Evolutionary conservation across 2,888 invertebrate genomes (phyloP).

Genomic region (Drosophila antonietae): DNA sequence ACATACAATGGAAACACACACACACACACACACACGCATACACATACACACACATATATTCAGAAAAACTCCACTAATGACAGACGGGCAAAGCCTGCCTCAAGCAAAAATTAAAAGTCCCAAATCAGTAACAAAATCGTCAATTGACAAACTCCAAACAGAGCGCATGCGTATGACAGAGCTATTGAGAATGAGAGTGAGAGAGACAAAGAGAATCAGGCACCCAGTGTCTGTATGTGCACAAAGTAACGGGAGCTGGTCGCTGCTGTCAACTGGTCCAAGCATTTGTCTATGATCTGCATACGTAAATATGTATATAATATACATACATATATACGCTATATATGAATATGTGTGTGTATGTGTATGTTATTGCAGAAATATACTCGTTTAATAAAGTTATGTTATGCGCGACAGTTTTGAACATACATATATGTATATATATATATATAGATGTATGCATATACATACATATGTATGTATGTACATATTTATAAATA

Average conservation of each 20-base stretch:
- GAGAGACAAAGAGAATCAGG: slow-evolving; percentile 14
- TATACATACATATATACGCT: background rate
- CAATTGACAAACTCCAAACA: slow-evolving; percentile 47
- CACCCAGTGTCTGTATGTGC: slow-evolving; percentile 44
- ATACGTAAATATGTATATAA: background rate
- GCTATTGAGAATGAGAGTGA: background rate
- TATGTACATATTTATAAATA: background rate
- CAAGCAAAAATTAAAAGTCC: slow-evolving; percentile 67
- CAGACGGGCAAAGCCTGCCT: slow-evolving; percentile 57
- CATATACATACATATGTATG: background rate
- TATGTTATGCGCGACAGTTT: slow-evolving; percentile 12
- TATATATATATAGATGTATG: background rate
- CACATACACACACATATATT: slow-evolving; percentile 7
- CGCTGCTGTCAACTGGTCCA: slow-evolving; percentile 37
- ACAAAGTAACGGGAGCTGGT: slow-evolving; percentile 24
- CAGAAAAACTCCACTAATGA: slow-evolving; percentile 32
- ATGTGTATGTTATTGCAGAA: background rate
- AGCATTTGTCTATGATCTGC: slow-evolving; percentile 44
- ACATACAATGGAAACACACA: slow-evolving; percentile 21
- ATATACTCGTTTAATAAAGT: slow-evolving; percentile 4
- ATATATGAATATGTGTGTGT: background rate
- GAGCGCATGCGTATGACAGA: slow-evolving; percentile 63
- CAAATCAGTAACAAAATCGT: slow-evolving; percentile 39
- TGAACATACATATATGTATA: slow-evolving; percentile 6
- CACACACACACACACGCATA: slow-evolving; percentile 1